Conservation (phyloP, 2,888 invertebrate species). For the Xylophagus ater region DNA sequence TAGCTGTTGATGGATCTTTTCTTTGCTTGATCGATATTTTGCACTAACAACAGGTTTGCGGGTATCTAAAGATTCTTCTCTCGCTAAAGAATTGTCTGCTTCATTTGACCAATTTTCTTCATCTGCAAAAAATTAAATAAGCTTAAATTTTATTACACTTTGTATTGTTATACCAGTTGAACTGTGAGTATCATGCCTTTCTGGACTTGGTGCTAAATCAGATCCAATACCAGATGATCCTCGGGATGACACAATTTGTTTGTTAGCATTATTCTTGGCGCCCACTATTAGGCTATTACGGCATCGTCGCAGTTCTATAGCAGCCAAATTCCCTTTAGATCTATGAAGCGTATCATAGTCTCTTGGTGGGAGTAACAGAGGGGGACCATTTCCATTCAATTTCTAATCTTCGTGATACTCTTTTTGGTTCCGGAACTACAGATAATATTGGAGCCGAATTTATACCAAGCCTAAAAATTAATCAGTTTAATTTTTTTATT, state of each 20-base stretch:
- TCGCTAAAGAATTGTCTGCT: slow-evolving; percentile 38
- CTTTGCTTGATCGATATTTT: too few species aligned
- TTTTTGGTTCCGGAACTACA: slow-evolving; percentile 20
- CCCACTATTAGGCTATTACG: slow-evolving; percentile 38
- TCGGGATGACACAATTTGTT: slow-evolving; percentile 50
- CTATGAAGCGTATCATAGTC: slow-evolving; percentile 88
- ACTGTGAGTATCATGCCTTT: slow-evolving; percentile 42
- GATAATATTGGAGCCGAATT: not conserved
- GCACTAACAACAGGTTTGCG: too few species aligned
- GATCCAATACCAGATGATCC: slow-evolving; percentile 84
- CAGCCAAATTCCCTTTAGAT: slow-evolving; percentile 59
- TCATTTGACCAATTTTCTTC: slow-evolving; percentile 39
- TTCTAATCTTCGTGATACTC: slow-evolving; percentile 38
- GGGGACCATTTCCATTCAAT: slow-evolving; percentile 51
- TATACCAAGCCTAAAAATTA: slow-evolving; percentile 20
- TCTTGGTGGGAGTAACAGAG: slow-evolving; percentile 79
- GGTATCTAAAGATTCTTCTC: too few species aligned
- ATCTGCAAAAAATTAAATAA: slow-evolving; percentile 24
- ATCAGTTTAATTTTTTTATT: too few species aligned
- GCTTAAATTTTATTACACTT: not conserved
- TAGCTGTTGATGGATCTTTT: too few species aligned
- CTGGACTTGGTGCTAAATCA: slow-evolving; percentile 77
- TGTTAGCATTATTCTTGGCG: slow-evolving; percentile 28
- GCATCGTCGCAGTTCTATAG: slow-evolving; percentile 50
- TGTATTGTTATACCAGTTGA: slow-evolving; percentile 34